Conservation (phyloP, 2,797 vertebrate species). For the Eptatretus atami region DNA sequence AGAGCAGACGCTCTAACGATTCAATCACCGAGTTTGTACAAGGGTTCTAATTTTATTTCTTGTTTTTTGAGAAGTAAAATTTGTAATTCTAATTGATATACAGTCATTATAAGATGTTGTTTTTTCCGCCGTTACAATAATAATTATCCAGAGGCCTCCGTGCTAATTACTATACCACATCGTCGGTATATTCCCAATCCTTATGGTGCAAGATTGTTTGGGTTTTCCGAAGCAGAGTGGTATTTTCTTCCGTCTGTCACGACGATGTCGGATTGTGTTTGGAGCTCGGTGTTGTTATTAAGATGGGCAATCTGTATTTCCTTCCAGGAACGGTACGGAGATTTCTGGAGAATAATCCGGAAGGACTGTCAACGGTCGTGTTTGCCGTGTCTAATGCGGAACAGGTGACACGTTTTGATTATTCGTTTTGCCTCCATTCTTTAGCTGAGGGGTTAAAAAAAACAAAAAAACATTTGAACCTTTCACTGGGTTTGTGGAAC, state of each 20-base stretch:
- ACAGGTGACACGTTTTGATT: constrained; percentile 22
- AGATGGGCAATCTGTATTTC: too few species aligned
- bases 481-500: too few species aligned
- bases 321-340: constrained; percentile 53
- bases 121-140: not conserved
- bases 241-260: not conserved
- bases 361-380: constrained; percentile 48
- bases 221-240: not conserved
- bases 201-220: not conserved
- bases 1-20: too few species aligned
- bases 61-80: constrained; percentile 1
- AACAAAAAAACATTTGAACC: too few species aligned
- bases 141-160: not conserved
- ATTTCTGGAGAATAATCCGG: constrained; percentile 63
- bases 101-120: constrained; percentile 6
- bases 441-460: too few species aligned
- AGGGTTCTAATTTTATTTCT: constrained; percentile 5
- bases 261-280: not conserved
- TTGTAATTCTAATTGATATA: constrained; percentile 6
- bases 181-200: not conserved
- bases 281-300: too few species aligned
- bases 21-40: too few species aligned
- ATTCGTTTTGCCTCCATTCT: too few species aligned
- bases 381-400: constrained; percentile 56
- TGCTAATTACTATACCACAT: not conserved